Base-by-base conservation (phyloP, 2,797 vertebrate species). In the Sebastes dallii region DNA sequence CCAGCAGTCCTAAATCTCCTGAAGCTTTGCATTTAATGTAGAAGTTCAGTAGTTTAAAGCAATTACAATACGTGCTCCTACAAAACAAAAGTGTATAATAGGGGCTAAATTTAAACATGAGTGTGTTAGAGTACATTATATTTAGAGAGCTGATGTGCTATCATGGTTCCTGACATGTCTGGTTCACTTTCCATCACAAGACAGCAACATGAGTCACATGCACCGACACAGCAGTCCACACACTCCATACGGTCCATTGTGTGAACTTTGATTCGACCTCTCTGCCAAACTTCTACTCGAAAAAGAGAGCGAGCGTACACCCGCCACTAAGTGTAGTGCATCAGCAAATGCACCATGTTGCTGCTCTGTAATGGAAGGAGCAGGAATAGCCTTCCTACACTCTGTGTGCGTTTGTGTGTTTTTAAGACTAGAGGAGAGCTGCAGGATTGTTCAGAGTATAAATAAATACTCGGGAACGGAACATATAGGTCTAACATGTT, bases 331-430 rank as follows among this genome's bases (percentile, higher is more conserved):
- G 82, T 83, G 73, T 54, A 65, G 82, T 76, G 61, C 80, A 75
- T 86, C 82, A 71, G 75, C 73, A 84, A 82, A 77, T 80, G 74
- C 78, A 86, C 70, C 14, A 1, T 65, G 78, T 64, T 77, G 64
- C 78, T 78, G 54, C 60, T 70, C 77, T 59, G 72, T 86, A 89
- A 91, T 88, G 91, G 87, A 90, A 54, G 73, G 55, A 74, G 67
- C 88, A 75, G 71, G 81, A 92, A 89, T 76, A 84, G 72, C 22
- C 71, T 62, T 54, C 58, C n/a, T 42, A 25, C 66, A 52, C 10
- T 70, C 39, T 34, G 58, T 55, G 12, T 74, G 1, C 6, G 73
- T 36, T 4, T 30, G 56, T 69, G 68, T n/a, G 27, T n/a, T 52
- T n/a, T 52, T 52, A 52, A 52, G 50, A 52, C 50, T 46, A 46